Evolutionary conservation across 2,113 vertebrate species (phyloP).

Genomic region (Bolborhynchus lineola): DNA sequence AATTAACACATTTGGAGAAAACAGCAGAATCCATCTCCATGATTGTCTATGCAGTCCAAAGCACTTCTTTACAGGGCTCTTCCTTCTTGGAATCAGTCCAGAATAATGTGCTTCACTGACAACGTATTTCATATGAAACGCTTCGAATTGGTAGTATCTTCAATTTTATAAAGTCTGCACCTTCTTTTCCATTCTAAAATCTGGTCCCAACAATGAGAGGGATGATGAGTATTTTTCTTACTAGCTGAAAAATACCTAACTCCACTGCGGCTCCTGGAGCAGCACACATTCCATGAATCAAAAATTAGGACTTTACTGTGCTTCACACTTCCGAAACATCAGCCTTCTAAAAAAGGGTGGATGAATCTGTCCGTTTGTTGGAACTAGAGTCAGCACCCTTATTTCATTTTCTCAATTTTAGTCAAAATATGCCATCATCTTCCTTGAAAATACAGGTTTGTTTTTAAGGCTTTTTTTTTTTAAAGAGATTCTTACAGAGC

Average conservation of each 20-base stretch:
- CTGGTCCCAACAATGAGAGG: too few relatives aligned
- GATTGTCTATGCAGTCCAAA: fast-evolving
- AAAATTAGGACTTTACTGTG: neutral
- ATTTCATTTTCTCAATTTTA: neutral
- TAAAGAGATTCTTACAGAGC: neutral
- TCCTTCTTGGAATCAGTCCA: neutral
- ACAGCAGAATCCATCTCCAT: neutral
- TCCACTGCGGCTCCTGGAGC: neutral
- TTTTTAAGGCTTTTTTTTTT: neutral
- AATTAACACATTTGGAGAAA: neutral
- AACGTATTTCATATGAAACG: neutral
- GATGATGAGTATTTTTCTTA: neutral
- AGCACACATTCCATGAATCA: neutral
- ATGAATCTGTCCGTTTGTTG: neutral
- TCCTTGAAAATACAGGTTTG: neutral
- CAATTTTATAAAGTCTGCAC: neutral
- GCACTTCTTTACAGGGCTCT: neutral
- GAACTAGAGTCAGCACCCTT: neutral
- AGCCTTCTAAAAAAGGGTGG: neutral
- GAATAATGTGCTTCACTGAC: neutral
- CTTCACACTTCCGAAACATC: neutral
- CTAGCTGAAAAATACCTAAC: neutral
- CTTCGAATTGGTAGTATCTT: neutral
- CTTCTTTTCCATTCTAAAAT: neutral
- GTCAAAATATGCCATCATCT: neutral